Percentiles rank a stretch among this genome's conserved stretches.
Conservation (phyloP, 2,797 vertebrate genomes). For the Capromys pilorides region DNA sequence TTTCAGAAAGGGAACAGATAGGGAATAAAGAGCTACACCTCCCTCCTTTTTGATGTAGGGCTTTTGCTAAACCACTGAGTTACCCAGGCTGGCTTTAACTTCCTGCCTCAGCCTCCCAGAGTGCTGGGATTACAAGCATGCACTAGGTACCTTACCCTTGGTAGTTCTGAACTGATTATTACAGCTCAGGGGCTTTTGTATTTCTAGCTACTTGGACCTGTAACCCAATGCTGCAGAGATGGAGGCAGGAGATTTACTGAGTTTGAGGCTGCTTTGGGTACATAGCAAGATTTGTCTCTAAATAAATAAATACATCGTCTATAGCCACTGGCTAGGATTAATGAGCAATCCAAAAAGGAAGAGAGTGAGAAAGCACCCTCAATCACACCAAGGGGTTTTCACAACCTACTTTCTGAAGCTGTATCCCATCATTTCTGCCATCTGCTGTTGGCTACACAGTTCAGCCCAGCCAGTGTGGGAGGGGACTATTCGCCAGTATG, state of each 20-base stretch:
- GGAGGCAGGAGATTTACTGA: background rate
- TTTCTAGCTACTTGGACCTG: background rate
- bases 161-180: background rate
- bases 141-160: background rate
- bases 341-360: background rate
- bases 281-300: background rate
- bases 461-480: background rate
- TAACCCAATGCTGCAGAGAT: background rate
- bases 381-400: background rate
- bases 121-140: background rate
- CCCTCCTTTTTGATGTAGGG: background rate
- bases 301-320: background rate
- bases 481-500: background rate
- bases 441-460: background rate
- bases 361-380: background rate
- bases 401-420: background rate
- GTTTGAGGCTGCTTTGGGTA: background rate
- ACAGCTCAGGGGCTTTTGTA: background rate
- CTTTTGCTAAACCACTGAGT: background rate
- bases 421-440: background rate
- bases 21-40: background rate
- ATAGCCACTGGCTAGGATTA: background rate
- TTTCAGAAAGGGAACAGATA: background rate
- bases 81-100: background rate
- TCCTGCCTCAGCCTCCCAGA: background rate